Evolutionary conservation across 1,140 invertebrate genomes (phyloP).

Genomic region (Ceratina calcarata): DNA sequence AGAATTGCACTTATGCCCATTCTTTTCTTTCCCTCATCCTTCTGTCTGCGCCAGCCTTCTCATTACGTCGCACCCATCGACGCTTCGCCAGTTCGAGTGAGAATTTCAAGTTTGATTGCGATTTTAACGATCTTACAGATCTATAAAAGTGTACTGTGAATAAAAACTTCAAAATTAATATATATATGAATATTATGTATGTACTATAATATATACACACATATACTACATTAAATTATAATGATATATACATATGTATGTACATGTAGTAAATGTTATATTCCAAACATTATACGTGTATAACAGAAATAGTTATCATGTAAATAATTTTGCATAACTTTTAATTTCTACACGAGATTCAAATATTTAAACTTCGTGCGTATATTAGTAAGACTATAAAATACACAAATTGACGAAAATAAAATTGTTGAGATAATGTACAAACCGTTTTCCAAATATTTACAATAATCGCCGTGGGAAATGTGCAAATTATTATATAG

Average conservation of each 20-base stretch:
- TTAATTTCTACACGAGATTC: neutral
- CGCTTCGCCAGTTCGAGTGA: constrained; percentile 11
- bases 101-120: constrained; percentile 9
- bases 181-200: no score
- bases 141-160: neutral
- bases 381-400: no score
- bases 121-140: neutral
- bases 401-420: no score
- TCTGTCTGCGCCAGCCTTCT: neutral
- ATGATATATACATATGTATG: no score
- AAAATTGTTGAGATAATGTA: neutral
- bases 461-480: neutral
- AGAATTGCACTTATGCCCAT: constrained; percentile 23
- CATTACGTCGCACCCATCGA: neutral
- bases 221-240: no score
- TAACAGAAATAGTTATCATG: no score
- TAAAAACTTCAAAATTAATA: no score
- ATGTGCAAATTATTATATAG: neutral
- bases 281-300: no score
- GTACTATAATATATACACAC: no score
- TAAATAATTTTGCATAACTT: no score
- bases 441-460: neutral
- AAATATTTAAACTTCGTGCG: neutral
- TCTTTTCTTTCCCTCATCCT: neutral
- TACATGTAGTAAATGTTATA: no score